Evolutionary conservation across 2,888 invertebrate species (phyloP).

Genomic region (Capitulum mitella): DNA sequence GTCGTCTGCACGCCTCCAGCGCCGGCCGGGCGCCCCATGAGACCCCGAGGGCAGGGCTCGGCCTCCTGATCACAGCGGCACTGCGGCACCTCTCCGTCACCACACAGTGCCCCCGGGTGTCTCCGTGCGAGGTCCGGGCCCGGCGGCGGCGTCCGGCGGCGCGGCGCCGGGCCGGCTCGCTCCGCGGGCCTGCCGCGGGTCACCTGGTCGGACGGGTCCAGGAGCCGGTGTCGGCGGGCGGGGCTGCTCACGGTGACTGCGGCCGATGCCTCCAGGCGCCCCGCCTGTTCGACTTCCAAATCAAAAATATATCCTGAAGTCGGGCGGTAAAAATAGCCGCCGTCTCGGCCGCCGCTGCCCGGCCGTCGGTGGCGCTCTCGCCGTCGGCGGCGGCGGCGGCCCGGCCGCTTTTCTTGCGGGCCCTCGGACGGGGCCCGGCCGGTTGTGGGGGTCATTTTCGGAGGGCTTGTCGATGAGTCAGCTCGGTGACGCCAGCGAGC

Average conservation of each 20-base stretch:
- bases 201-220: not conserved
- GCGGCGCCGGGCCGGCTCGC: too few species aligned
- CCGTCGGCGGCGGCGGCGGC: not conserved
- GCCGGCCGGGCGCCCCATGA: too few species aligned
- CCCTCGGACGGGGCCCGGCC: not conserved
- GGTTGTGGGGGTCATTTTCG: slow-evolving; percentile 5
- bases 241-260: slow-evolving; percentile 2
- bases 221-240: not conserved
- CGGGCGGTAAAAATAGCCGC: not conserved
- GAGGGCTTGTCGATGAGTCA: not conserved
- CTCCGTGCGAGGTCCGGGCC: too few species aligned
- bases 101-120: too few species aligned
- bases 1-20: too few species aligned
- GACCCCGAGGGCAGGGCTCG: too few species aligned
- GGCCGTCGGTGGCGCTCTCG: not conserved
- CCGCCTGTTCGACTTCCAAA: slow-evolving; percentile 5
- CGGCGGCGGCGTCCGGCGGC: too few species aligned
- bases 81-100: too few species aligned
- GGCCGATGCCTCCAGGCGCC: not conserved
- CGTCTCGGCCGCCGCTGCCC: not conserved
- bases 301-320: slow-evolving; percentile 6
- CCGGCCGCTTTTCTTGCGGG: not conserved
- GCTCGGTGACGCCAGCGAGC: not conserved
- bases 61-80: too few species aligned
- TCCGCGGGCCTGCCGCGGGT: not conserved